Evolutionary conservation across 1,140 invertebrate species (phyloP).

Genomic region (Tetranychus urticae): DNA sequence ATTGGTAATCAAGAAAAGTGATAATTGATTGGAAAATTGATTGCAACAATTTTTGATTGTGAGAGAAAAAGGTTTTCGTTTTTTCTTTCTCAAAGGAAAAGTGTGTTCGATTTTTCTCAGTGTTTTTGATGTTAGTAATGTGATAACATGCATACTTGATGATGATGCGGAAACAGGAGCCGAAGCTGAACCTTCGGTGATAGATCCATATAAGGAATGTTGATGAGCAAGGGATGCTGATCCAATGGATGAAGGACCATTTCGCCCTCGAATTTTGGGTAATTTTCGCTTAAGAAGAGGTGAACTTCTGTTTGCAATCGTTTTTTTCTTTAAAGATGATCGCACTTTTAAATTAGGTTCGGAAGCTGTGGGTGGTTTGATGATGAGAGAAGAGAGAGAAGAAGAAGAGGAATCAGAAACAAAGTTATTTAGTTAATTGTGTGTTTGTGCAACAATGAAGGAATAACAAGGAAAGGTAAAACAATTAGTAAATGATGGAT

Average conservation of each 20-base stretch:
- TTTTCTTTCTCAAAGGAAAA: too few relatives aligned
- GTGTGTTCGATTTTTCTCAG: too few relatives aligned
- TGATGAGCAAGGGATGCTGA: not conserved
- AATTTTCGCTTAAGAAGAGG: constrained; percentile 53
- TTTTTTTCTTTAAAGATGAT: constrained; percentile 60
- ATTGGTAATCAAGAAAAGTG: too few relatives aligned
- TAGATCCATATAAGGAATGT: not conserved
- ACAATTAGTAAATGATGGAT: too few relatives aligned
- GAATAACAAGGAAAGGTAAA: too few relatives aligned
- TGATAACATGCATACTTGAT: not conserved
- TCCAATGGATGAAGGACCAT: not conserved
- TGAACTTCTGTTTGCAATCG: constrained; percentile 60
- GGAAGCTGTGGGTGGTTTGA: constrained; percentile 42
- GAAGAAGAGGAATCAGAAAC: not conserved
- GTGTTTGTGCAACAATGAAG: not conserved
- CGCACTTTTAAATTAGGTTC: constrained; percentile 92
- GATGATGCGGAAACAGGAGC: not conserved
- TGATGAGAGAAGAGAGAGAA: not conserved
- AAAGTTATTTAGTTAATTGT: not conserved
- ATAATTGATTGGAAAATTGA: too few relatives aligned
- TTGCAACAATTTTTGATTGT: too few relatives aligned
- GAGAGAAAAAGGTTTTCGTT: too few relatives aligned
- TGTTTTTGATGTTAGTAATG: not conserved
- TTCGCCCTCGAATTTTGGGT: not conserved
- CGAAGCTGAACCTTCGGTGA: not conserved